Evolutionary conservation across 2,888 invertebrate genomes (phyloP).

Genomic region (Abrostola tripartita): DNA sequence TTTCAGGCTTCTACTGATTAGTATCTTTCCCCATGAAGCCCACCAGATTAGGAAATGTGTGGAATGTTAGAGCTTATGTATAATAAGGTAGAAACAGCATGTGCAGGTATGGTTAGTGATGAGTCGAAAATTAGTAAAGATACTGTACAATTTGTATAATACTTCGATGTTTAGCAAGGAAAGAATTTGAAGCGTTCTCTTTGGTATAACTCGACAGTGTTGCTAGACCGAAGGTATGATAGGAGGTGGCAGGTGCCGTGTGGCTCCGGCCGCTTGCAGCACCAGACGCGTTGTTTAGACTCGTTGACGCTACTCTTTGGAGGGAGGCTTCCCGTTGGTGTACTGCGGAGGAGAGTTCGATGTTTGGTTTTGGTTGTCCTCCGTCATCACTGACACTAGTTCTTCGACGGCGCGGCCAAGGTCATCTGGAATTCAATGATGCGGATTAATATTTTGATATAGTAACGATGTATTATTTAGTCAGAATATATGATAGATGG

Average conservation of each 20-base stretch:
- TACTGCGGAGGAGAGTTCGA: slow-evolving; percentile 82
- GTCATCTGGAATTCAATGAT: slow-evolving; percentile 89
- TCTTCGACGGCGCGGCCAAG: slow-evolving; percentile 96
- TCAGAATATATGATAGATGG: background rate
- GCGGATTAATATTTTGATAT: background rate
- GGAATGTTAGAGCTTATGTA: slow-evolving; percentile 80
- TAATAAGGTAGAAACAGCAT: slow-evolving; percentile 68
- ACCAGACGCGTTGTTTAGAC: slow-evolving; percentile 61
- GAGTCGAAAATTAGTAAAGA: slow-evolving; percentile 85
- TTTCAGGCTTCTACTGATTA: slow-evolving; percentile 66
- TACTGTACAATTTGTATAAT: slow-evolving; percentile 51
- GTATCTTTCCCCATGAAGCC: slow-evolving; percentile 68
- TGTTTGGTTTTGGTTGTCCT: slow-evolving; percentile 81
- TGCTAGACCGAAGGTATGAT: slow-evolving; percentile 72
- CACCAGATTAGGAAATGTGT: slow-evolving; percentile 69
- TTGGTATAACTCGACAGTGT: slow-evolving; percentile 73
- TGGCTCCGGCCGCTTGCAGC: slow-evolving; percentile 58
- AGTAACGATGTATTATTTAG: background rate
- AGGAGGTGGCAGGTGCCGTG: slow-evolving; percentile 34
- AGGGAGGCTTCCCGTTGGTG: slow-evolving; percentile 82
- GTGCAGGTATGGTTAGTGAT: slow-evolving; percentile 83
- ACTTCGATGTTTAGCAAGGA: slow-evolving; percentile 52
- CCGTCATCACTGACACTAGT: slow-evolving; percentile 96
- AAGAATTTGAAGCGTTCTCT: slow-evolving; percentile 61
- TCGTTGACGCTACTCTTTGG: slow-evolving; percentile 70